Evolutionary conservation across 2,888 invertebrate genomes (phyloP), one percentile per base, ranked within the genome.

Genomic region (Gari tellinella): DNA sequence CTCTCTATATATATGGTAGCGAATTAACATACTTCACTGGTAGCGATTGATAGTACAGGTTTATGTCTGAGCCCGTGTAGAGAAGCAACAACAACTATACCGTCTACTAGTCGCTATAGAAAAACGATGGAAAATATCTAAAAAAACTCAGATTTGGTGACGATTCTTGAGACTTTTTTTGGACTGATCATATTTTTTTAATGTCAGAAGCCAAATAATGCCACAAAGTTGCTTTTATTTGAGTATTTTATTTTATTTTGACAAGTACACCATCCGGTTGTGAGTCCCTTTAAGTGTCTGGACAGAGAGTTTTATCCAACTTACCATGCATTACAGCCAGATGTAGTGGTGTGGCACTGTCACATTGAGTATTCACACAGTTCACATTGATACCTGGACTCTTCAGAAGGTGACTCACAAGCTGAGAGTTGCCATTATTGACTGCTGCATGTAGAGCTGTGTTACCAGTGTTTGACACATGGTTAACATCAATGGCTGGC

Each of bases 381-480:
- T 92, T 86, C 15, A 91, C 78, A 17, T 89, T 58, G 10, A 90
- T 84, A 26, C 81, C 76, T 4, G 83, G 70, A 60, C 80, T 76
- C 45, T 81, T 76, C 21, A 90, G 82, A 52, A 92, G 72, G 8
- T 84, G 72, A 15, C 82, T 76, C 8, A 90, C 89, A 17, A 91
- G 67, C 17, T 82, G 74, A 15, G 77, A 64, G 65, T 85, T 86
- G 38, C 91, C 91, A 56, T 76, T 86, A 76, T 91, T 91, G 26
- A 88, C 87, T 3, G 91, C 91, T 14, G 90, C 90, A 77, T 91
- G 91, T 8, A 91, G 82, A 7, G 91, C 85, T n/a, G 90, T 89
- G 81, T 91, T 91, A 1, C 91, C 91, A 31, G 89, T 90, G 64
- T 90, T 87, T 23, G 90, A 85, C 7, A 89, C 70, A 46, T 76